Conservation (phyloP, 2,888 invertebrate species). For the Deilephila elpenor region DNA sequence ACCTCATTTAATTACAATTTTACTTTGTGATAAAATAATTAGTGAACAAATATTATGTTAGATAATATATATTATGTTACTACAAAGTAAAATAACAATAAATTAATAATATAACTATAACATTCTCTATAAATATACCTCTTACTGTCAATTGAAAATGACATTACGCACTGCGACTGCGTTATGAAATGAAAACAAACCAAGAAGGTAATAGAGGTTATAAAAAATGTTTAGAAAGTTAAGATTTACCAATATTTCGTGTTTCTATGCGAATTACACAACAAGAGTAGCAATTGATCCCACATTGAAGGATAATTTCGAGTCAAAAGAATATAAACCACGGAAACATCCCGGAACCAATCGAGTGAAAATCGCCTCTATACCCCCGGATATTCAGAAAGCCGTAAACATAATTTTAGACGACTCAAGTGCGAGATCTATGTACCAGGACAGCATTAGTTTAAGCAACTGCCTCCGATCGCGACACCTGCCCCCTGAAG, state of each 20-base stretch:
- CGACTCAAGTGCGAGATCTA: slow-evolving; percentile 84
- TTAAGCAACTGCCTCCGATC: slow-evolving; percentile 86
- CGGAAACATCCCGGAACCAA: slow-evolving; percentile 90
- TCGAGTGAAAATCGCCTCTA: slow-evolving; percentile 73
- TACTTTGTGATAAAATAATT: no score
- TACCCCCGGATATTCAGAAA: slow-evolving; percentile 86
- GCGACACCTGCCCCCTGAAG: slow-evolving; percentile 87
- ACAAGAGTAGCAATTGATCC: slow-evolving; percentile 81
- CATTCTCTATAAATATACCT: neutral
- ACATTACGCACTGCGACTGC: neutral
- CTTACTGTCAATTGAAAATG: neutral
- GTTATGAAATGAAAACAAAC: neutral
- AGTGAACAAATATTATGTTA: no score
- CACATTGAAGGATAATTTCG: slow-evolving; percentile 75
- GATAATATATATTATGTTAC: no score
- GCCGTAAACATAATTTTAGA: slow-evolving; percentile 82
- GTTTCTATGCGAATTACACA: slow-evolving; percentile 59
- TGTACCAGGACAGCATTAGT: slow-evolving; percentile 81
- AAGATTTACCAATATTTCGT: slow-evolving; percentile 54
- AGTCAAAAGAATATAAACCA: slow-evolving; percentile 84
- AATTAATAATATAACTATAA: neutral
- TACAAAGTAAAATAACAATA: no score
- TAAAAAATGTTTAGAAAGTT: slow-evolving; percentile 71
- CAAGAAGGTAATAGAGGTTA: slow-evolving; percentile 42
- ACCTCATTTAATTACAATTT: no score